Conservation (phyloP, 2,797 vertebrate genomes). For the Neoniphon sammara region DNA sequence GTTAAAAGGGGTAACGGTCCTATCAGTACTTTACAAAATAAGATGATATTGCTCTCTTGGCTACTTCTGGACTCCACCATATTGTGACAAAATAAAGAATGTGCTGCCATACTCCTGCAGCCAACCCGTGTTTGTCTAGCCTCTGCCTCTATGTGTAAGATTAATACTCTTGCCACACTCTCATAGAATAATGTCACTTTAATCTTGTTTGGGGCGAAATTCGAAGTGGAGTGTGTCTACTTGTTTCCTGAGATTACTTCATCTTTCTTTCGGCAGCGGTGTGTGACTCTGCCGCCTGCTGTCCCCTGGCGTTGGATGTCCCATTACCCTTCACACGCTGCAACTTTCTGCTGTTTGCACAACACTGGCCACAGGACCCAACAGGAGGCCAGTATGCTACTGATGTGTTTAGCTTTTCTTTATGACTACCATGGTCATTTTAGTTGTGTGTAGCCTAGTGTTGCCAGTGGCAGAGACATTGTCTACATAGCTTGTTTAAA, state of each 20-base stretch:
- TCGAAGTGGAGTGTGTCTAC: constrained; percentile 89
- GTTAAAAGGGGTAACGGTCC: constrained; percentile 34
- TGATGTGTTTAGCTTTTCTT: constrained; percentile 74
- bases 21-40: constrained; percentile 45
- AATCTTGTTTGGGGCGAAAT: constrained; percentile 89
- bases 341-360: constrained; percentile 89
- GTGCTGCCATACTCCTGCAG: constrained; percentile 67
- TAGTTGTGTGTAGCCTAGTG: constrained; percentile 26
- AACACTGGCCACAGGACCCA: constrained; percentile 84
- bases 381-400: constrained; percentile 75
- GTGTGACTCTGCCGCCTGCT: constrained; percentile 85
- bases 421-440: constrained; percentile 62
- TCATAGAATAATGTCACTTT: constrained; percentile 89
- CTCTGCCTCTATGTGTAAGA: constrained; percentile 82
- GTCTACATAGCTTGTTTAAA: constrained; percentile 44
- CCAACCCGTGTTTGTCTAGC: constrained; percentile 77
- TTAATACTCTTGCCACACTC: constrained; percentile 86
- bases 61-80: constrained; percentile 59
- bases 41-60: constrained; percentile 59
- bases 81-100: constrained; percentile 80
- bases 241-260: constrained; percentile 88
- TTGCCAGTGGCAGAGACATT: constrained; percentile 47
- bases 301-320: constrained; percentile 88
- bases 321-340: constrained; percentile 89
- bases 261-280: constrained; percentile 85